A percentile compares a stretch with the other conserved stretches of the same genome.
Evolutionary conservation across 2,797 vertebrate species (phyloP).

Genomic region (Cirrhinus molitorella): DNA sequence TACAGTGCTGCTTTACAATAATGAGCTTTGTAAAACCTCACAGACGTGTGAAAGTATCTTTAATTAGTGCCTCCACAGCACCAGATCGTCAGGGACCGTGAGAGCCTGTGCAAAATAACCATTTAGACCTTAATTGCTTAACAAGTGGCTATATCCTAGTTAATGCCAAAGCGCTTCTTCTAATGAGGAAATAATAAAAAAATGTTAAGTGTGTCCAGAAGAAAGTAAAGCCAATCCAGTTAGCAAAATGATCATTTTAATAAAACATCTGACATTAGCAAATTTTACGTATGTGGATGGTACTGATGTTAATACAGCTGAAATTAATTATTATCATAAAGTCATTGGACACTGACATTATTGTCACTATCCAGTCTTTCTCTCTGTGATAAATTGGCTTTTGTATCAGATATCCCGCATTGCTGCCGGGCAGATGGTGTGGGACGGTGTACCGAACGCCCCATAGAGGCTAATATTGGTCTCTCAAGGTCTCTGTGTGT

Average conservation of each 20-base stretch:
- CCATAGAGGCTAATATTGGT: conserved; percentile 48
- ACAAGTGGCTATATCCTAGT: conserved; percentile 46
- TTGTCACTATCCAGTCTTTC: not conserved
- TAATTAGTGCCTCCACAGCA: conserved; percentile 56
- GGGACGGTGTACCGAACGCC: not conserved
- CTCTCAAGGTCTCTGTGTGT: conserved; percentile 60
- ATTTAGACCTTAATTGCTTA: conserved; percentile 55
- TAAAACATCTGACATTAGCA: not conserved
- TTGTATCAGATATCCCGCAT: conserved; percentile 51
- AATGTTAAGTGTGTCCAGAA: conserved; percentile 28
- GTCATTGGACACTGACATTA: not conserved
- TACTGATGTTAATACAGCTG: not conserved
- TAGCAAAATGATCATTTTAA: not conserved
- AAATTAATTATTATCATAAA: not conserved
- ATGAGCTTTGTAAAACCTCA: conserved; percentile 61
- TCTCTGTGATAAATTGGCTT: conserved; percentile 28
- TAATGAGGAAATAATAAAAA: conserved; percentile 42
- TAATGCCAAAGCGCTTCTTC: conserved; percentile 44
- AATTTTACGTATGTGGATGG: not conserved
- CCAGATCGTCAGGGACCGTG: not conserved
- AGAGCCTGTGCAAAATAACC: conserved; percentile 22
- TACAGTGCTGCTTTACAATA: conserved; percentile 57
- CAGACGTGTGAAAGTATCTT: conserved; percentile 49
- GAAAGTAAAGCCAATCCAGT: conserved; percentile 10
- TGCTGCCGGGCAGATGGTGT: conserved; percentile 53